Conservation (phyloP, 1,140 invertebrate species). For the Dufourea novaeangliae region DNA sequence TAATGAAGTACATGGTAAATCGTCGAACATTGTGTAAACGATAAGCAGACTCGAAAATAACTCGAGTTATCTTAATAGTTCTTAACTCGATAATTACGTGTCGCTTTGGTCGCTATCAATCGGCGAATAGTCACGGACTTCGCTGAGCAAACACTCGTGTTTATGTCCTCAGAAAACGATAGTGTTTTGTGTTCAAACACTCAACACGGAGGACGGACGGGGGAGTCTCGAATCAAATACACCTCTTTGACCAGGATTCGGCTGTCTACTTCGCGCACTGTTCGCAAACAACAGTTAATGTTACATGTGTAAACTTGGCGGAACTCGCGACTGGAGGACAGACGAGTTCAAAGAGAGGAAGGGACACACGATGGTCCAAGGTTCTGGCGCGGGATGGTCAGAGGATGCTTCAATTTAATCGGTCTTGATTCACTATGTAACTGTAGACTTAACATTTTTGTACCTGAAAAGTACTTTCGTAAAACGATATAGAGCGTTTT, state of each 20-base stretch:
- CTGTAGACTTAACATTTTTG: too few species aligned
- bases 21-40: neutral
- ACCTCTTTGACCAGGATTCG: neutral
- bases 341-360: too few species aligned
- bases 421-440: neutral
- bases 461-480: too few species aligned
- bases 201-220: neutral
- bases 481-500: too few species aligned
- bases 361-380: too few species aligned
- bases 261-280: neutral
- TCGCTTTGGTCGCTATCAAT: neutral
- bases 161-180: neutral
- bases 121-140: neutral
- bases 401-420: neutral
- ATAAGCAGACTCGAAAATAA: slow-evolving; percentile 13
- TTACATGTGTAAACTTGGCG: slow-evolving; percentile 11
- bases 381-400: too few species aligned
- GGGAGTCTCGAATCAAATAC: neutral
- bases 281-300: neutral
- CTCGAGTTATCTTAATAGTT: slow-evolving; percentile 1
- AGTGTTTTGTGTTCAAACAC: slow-evolving; percentile 10
- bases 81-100: slow-evolving; percentile 2
- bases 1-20: too few species aligned
- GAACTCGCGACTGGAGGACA: neutral
- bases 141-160: neutral